Evolutionary conservation across 2,113 vertebrate genomes (phyloP).

Genomic region (Dendrocopos noguchii): DNA sequence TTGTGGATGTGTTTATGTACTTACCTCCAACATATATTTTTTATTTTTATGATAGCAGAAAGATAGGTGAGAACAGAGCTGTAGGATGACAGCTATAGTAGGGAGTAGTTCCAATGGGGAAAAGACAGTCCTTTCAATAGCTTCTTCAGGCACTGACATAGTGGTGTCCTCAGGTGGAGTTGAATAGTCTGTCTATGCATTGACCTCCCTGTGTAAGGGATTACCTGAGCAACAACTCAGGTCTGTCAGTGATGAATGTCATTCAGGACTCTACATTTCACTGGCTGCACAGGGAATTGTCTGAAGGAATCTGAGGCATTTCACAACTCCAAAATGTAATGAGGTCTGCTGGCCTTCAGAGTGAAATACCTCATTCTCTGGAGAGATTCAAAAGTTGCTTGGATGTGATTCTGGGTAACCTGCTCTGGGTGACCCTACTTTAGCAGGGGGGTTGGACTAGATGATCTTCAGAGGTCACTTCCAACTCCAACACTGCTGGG

Average conservation of each 20-base stretch:
- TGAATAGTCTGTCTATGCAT: accelerated
- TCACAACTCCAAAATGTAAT: background rate
- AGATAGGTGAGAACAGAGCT: background rate
- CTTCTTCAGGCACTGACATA: background rate
- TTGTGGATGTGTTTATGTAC: background rate
- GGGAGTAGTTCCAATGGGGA: background rate
- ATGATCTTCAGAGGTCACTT: background rate
- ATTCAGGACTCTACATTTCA: background rate
- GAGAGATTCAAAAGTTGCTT: too few species aligned
- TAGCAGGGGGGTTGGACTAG: background rate
- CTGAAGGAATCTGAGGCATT: background rate
- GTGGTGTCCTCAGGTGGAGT: background rate
- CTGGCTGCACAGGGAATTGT: background rate
- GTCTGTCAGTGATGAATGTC: accelerated
- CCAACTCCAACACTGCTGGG: too few species aligned
- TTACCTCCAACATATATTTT: background rate
- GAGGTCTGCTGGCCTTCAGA: background rate
- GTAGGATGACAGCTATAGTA: background rate
- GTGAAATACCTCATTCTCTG: background rate
- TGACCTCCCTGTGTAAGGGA: background rate
- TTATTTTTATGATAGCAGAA: background rate
- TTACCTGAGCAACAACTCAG: background rate
- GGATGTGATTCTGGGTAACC: background rate
- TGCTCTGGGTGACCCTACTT: background rate
- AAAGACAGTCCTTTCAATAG: background rate